Conservation (phyloP, 2,797 vertebrate species). For the Phoxinus dragarum region DNA sequence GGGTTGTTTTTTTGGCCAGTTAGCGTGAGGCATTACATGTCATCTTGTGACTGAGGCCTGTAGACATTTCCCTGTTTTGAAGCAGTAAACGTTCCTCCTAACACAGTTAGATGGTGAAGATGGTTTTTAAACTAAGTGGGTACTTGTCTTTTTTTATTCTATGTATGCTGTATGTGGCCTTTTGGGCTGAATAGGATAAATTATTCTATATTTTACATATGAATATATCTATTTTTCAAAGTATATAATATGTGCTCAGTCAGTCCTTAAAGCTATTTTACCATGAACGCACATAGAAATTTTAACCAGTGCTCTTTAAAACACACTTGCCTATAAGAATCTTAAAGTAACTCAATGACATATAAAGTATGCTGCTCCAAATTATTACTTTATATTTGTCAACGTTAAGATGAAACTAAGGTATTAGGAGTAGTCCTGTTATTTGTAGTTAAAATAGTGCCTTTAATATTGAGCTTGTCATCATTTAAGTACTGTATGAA, state of each 20-base stretch:
- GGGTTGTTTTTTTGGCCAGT: conserved; percentile 26
- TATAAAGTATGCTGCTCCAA: conserved; percentile 66
- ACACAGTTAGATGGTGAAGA: conserved; percentile 62
- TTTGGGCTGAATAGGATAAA: conserved; percentile 62
- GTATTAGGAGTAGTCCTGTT: conserved; percentile 56
- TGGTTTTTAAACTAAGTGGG: conserved; percentile 59
- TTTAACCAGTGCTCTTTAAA: conserved; percentile 57
- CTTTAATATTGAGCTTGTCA: conserved; percentile 64
- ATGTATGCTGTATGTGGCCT: conserved; percentile 63
- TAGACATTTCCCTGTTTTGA: not conserved
- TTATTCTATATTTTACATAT: conserved; percentile 65
- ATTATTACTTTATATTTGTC: conserved; percentile 54
- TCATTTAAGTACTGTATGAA: conserved; percentile 60
- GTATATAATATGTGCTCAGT: conserved; percentile 59
- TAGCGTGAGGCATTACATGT: conserved; percentile 12
- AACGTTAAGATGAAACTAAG: conserved; percentile 49
- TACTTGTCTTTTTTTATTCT: conserved; percentile 58
- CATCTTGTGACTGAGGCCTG: conserved; percentile 35
- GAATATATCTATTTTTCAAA: conserved; percentile 56
- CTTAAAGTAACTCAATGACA: conserved; percentile 55
- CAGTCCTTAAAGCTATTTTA: conserved; percentile 75
- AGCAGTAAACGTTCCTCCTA: conserved; percentile 33
- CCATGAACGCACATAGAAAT: conserved; percentile 67
- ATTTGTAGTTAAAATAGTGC: conserved; percentile 56
- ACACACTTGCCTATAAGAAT: conserved; percentile 60